These are phyloP conservation scores for Aegithalos caudatus DNA, from an alignment of 2,113 vertebrate species.

Conservation along the genomic window DNA sequence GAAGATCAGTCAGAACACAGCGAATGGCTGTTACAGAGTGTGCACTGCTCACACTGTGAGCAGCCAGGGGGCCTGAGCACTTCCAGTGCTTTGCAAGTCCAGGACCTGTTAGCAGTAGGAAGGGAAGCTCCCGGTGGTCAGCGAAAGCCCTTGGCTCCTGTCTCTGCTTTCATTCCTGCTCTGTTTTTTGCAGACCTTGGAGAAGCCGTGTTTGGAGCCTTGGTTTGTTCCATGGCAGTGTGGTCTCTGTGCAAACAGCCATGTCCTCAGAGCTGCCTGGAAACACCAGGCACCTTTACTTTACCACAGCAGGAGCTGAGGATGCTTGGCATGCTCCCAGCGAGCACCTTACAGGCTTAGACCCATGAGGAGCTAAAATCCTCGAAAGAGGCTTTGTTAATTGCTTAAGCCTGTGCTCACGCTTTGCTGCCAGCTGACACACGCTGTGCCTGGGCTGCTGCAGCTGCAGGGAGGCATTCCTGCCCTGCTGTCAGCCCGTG, in stretches of 20 bases:
- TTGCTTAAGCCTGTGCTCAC: neutral
- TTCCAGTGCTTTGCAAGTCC: neutral
- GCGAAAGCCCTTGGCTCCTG: neutral
- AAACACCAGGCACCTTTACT: neutral
- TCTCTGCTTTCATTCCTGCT: neutral
- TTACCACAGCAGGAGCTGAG: neutral
- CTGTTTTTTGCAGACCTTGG: neutral
- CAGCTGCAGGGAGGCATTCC: neutral
- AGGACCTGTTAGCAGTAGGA: neutral
- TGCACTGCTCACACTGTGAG: accelerated
- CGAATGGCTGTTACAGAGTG: accelerated
- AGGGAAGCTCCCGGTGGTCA: neutral
- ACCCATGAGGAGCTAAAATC: neutral
- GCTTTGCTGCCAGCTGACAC: neutral
- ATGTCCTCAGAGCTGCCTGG: neutral
- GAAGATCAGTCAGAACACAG: neutral
- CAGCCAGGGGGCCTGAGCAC: neutral
- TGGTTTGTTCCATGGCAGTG: accelerated
- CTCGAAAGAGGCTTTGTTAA: neutral
- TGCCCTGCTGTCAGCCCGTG: neutral
- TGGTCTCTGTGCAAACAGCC: neutral
- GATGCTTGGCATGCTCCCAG: neutral
- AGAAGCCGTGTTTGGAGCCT: neutral
- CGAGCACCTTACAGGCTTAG: neutral
- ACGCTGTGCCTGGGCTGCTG: neutral